Percentiles rank a stretch among this genome's conserved stretches.
phyloP scores from a whole-genome alignment of 1,140 invertebrate genomes.

The Hylyphantes graminicola region DNA sequence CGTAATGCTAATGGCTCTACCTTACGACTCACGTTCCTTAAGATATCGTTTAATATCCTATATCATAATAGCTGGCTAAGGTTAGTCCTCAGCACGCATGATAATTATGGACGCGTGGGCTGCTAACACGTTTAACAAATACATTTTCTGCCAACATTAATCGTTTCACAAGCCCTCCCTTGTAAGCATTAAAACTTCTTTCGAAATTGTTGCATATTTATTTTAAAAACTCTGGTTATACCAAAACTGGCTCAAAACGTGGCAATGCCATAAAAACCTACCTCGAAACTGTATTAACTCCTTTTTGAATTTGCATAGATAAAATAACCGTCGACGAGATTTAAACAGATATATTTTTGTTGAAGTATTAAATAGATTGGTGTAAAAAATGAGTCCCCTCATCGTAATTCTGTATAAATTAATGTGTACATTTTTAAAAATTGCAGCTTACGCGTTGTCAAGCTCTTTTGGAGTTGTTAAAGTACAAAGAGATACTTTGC shows the following conservation, averaged over 20 bases:
- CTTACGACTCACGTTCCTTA: constrained; percentile 51
- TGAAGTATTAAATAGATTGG: constrained; percentile 20
- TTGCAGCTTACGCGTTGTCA: constrained; percentile 13
- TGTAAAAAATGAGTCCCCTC: constrained; percentile 6
- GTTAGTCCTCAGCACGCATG: constrained; percentile 48
- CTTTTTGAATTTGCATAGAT: constrained; percentile 51
- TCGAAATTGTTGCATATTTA: constrained; percentile 6
- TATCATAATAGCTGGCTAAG: constrained; percentile 57
- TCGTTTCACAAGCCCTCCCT: constrained; percentile 45
- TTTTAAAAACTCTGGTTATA: constrained; percentile 53
- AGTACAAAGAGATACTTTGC: constrained; percentile 19
- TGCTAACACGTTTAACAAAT: constrained; percentile 58
- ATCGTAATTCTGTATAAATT: constrained; percentile 45
- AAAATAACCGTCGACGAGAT: constrained; percentile 38
- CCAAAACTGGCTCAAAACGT: not conserved
- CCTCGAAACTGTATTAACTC: constrained; percentile 23
- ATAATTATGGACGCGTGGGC: constrained; percentile 52
- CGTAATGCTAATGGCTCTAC: constrained; percentile 54
- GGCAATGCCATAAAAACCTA: constrained; percentile 9
- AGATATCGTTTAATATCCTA: constrained; percentile 55
- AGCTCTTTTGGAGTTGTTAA: constrained; percentile 6
- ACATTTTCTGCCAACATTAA: constrained; percentile 54
- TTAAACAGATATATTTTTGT: constrained; percentile 48
- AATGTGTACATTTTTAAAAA: constrained; percentile 36
- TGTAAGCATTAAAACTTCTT: constrained; percentile 38